Evolutionary conservation across 2,113 vertebrate genomes (phyloP).

Genomic region (Uropsilus gracilis): DNA sequence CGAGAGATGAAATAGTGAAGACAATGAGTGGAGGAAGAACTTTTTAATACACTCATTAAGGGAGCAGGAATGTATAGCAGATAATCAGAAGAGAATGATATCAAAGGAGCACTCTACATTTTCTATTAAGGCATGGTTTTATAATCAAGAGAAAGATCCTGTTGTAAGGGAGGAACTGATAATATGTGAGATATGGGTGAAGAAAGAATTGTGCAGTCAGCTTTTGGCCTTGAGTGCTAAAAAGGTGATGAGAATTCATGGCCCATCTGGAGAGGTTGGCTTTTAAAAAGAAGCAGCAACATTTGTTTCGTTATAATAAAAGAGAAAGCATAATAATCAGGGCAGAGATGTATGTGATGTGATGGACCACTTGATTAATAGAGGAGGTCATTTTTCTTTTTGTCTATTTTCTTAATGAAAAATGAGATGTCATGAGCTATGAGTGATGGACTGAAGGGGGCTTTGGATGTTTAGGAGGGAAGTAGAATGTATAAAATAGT

Average conservation of each 20-base stretch:
- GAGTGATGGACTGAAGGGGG: not conserved
- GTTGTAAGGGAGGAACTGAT: not conserved
- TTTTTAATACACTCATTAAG: not conserved
- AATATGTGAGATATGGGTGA: not conserved
- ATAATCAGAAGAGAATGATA: not conserved
- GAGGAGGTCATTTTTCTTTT: not conserved
- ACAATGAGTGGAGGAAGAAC: not conserved
- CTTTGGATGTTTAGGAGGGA: conserved; percentile 37
- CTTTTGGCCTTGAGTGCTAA: not conserved
- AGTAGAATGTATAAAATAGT: not conserved
- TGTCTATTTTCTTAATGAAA: conserved; percentile 51
- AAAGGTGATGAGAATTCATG: not conserved
- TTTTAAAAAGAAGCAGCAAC: not conserved
- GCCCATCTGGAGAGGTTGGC: not conserved
- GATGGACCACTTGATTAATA: conserved; percentile 12
- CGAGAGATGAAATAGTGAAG: not conserved
- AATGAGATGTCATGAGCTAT: conserved; percentile 18
- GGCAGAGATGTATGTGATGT: not conserved
- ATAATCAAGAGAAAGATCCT: not conserved
- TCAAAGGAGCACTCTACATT: not conserved
- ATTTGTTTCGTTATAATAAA: not conserved
- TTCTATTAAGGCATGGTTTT: not conserved
- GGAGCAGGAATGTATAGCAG: not conserved
- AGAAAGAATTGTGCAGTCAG: not conserved
- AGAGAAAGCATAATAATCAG: not conserved